phyloP scores from a whole-genome alignment of 2,797 vertebrate genomes.

The Molossus alvarezi region DNA sequence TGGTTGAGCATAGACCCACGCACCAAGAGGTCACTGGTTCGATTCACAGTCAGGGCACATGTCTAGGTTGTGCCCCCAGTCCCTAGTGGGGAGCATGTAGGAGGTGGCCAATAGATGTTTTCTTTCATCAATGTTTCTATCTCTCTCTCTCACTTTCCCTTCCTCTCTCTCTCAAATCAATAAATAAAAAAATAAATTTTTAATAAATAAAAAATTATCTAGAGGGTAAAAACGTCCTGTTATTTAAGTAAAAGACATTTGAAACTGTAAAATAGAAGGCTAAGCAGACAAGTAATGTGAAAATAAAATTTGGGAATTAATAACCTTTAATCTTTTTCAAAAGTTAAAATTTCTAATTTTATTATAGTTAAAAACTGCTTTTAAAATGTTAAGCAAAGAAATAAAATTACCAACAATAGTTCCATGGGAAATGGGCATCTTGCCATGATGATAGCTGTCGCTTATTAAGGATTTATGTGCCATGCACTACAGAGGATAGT shows the following conservation, averaged over 20 bases:
- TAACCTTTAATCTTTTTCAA: neutral
- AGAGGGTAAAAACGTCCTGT: neutral
- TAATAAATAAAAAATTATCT: neutral
- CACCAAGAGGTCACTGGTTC: neutral
- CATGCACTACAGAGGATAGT: neutral
- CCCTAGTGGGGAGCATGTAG: neutral
- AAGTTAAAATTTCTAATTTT: neutral
- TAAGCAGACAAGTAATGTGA: neutral
- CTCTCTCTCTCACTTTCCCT: neutral
- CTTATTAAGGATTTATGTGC: neutral
- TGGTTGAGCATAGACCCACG: neutral
- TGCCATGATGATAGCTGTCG: neutral
- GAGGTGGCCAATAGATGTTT: neutral
- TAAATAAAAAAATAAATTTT: too few species aligned
- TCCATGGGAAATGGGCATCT: neutral
- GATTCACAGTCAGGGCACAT: neutral
- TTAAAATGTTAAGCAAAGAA: slow-evolving; percentile 30
- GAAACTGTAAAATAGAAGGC: neutral
- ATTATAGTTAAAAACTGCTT: slow-evolving; percentile 32
- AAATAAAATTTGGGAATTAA: neutral
- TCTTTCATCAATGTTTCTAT: neutral
- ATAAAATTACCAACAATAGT: neutral
- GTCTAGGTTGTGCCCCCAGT: neutral
- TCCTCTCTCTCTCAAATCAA: too few species aligned
- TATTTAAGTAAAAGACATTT: neutral